Conservation (phyloP, 37 sponge, comb jelly and placozoan species). For the Petrosia ficiformis region DNA sequence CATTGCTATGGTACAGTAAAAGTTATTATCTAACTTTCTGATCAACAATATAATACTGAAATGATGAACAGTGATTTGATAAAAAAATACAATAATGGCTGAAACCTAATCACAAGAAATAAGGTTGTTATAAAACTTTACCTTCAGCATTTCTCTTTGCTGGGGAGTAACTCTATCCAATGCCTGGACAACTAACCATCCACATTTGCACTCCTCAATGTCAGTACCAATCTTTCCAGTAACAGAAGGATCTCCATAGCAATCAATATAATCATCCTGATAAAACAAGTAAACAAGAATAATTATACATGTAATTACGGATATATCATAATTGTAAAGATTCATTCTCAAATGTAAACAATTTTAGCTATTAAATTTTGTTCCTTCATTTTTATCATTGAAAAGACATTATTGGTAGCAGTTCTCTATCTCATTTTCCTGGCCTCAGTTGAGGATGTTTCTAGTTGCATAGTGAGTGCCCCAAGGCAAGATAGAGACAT, state of each 20-base stretch:
- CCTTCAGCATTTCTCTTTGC: conserved; percentile 69
- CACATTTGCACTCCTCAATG: conserved; percentile 96
- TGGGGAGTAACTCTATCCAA: conserved; percentile 54
- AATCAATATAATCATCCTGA: conserved; percentile 97
- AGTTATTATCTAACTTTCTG: no score
- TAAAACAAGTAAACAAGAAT: neutral
- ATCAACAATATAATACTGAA: no score
- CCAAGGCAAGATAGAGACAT: no score
- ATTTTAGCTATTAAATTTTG: neutral
- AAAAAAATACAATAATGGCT: no score
- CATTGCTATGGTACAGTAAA: no score
- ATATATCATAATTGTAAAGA: neutral
- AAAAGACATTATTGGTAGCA: neutral
- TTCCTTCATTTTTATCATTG: neutral
- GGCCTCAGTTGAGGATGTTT: no score
- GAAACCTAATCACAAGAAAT: conserved; percentile 13
- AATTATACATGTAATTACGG: neutral
- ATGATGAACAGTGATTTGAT: no score
- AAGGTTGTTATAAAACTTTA: neutral
- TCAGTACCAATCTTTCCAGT: conserved; percentile 98
- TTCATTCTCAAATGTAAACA: neutral
- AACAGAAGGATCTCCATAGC: conserved; percentile 95
- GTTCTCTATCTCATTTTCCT: neutral
- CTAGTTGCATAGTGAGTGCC: no score
- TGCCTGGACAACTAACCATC: conserved; percentile 95